phyloP scores from a whole-genome alignment of 2,113 vertebrate genomes.

The Prochilodus magdalenae region DNA sequence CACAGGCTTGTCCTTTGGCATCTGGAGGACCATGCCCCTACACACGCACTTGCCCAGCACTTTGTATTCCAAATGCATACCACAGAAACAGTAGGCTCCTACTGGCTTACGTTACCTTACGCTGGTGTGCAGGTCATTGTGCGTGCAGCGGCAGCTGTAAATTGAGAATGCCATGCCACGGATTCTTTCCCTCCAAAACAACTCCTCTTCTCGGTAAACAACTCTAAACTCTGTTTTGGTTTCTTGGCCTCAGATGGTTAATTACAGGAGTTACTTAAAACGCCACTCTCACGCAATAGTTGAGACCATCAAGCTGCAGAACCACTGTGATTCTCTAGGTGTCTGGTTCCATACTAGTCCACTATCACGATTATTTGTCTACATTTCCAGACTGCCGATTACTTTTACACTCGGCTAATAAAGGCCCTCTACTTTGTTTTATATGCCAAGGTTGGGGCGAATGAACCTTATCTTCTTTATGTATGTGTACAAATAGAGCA shows the following conservation, averaged over 20 bases:
- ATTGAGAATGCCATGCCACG: slow-evolving; percentile 9
- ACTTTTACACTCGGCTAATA: not conserved
- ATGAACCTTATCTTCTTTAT: not conserved
- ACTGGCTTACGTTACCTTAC: slow-evolving; percentile 8
- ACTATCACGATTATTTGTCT: not conserved
- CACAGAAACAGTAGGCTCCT: slow-evolving; percentile 15
- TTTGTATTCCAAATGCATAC: slow-evolving; percentile 12
- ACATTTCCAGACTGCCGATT: not conserved
- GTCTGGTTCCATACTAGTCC: not conserved
- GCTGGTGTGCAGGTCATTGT: slow-evolving; percentile 1
- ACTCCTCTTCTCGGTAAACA: slow-evolving; percentile 41
- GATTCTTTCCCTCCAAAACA: slow-evolving; percentile 33
- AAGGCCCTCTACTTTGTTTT: not conserved
- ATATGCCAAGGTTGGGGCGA: not conserved
- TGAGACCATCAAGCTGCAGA: slow-evolving; percentile 8
- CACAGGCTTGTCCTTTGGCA: slow-evolving; percentile 25
- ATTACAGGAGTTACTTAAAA: slow-evolving; percentile 51
- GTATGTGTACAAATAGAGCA: slow-evolving; percentile 9
- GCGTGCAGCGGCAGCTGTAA: not conserved
- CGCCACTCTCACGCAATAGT: slow-evolving; percentile 33
- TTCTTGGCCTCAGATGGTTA: slow-evolving; percentile 35
- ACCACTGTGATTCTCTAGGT: slow-evolving; percentile 6
- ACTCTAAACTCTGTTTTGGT: slow-evolving; percentile 40
- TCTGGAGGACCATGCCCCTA: not conserved
- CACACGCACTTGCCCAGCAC: not conserved